phyloP scores from a whole-genome alignment of 2,113 vertebrate species.

The Dasyornis broadbenti region DNA sequence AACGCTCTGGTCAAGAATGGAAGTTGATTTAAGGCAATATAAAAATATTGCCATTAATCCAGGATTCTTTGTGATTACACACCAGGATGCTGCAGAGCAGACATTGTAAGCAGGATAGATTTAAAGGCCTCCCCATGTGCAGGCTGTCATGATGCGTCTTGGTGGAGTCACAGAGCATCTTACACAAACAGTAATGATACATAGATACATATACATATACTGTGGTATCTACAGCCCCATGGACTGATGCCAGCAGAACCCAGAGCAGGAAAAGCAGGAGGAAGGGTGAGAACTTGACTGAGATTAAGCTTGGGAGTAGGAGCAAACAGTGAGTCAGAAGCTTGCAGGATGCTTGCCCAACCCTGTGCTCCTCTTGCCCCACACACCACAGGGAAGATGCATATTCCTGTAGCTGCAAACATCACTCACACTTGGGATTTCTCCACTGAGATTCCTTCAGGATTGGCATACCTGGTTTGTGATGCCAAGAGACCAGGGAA shows the following conservation, averaged over 20 bases:
- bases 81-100: not conserved
- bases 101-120: not conserved
- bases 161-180: not conserved
- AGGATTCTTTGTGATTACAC: not conserved
- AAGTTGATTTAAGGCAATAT: not conserved
- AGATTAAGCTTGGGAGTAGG: not conserved
- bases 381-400: not conserved
- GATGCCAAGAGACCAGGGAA: not conserved
- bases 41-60: not conserved
- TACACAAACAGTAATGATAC: not conserved
- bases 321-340: not conserved
- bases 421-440: not conserved
- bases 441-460: not conserved
- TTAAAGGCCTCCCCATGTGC: not conserved
- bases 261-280: not conserved
- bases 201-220: fast-evolving
- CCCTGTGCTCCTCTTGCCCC: not conserved
- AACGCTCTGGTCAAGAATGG: not conserved
- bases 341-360: not conserved
- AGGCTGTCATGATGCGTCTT: not conserved
- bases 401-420: not conserved
- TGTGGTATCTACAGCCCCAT: not conserved
- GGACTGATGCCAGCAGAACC: not conserved
- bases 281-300: too few relatives aligned
- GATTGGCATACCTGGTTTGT: not conserved